A percentile compares a stretch with the other conserved stretches of the same genome.
phyloP scores from a whole-genome alignment of 2,113 vertebrate species.

The Macrotis lagotis region DNA sequence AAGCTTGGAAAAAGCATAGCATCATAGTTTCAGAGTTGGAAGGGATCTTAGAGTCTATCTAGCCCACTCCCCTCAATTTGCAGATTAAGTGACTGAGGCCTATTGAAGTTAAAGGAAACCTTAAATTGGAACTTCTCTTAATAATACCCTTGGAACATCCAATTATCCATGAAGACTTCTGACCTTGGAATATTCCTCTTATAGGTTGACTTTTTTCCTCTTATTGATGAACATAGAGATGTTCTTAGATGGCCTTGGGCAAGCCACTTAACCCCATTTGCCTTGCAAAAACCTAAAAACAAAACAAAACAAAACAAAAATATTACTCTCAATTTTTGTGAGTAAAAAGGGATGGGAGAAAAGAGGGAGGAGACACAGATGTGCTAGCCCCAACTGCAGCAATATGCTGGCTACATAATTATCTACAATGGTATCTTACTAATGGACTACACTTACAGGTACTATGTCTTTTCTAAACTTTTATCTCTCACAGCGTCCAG shows the following conservation, averaged over 20 bases:
- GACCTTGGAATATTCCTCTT: background rate
- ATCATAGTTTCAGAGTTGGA: background rate
- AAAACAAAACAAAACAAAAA: too few species aligned
- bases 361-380: background rate
- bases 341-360: background rate
- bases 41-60: background rate
- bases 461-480: background rate
- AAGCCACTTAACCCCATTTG: too few species aligned
- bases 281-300: too few species aligned
- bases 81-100: background rate
- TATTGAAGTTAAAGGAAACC: background rate
- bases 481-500: background rate
- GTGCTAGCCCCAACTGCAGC: background rate
- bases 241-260: too few species aligned
- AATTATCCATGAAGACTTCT: background rate
- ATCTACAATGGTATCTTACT: background rate
- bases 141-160: background rate
- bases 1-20: background rate
- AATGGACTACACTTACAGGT: background rate
- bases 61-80: background rate
- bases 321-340: background rate
- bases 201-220: background rate
- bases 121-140: background rate
- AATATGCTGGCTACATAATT: background rate
- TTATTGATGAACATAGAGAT: background rate